Percentiles rank a stretch among this genome's conserved stretches.
Evolutionary conservation across 2,797 vertebrate species (phyloP).

Genomic region (Pangasius larnaudii): DNA sequence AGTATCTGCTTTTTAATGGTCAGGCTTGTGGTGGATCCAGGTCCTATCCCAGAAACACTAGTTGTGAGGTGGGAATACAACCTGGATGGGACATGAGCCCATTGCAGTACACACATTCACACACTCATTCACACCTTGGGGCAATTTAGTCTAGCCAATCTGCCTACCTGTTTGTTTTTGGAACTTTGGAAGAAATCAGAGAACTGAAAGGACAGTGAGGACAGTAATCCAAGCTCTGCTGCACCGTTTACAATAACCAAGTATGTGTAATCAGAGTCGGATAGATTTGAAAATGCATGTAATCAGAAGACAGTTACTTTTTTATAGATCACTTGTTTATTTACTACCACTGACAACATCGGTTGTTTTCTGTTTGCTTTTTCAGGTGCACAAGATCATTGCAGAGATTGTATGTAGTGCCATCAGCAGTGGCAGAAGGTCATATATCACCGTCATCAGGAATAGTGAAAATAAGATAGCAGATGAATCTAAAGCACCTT

Average conservation of each 20-base stretch:
- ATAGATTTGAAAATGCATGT: neutral
- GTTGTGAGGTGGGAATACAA: neutral
- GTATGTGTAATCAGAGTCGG: conserved; percentile 6
- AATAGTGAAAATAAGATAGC: neutral
- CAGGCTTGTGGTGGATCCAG: neutral
- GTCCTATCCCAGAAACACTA: neutral
- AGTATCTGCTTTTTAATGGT: neutral
- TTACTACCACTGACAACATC: neutral
- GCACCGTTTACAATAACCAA: neutral
- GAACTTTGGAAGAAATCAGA: neutral
- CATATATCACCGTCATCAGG: neutral
- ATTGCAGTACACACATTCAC: neutral
- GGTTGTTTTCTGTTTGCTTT: neutral
- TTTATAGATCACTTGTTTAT: neutral
- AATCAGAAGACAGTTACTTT: conserved; percentile 10
- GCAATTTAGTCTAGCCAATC: neutral
- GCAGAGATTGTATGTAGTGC: neutral
- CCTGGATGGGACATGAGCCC: neutral
- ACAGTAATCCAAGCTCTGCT: neutral
- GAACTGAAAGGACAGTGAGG: neutral
- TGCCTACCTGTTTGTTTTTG: neutral
- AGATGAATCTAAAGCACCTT: neutral
- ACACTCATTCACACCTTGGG: neutral
- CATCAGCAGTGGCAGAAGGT: neutral
- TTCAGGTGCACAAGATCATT: neutral